Evolutionary conservation across 2,113 vertebrate genomes (phyloP).

Genomic region (Anser cygnoides): DNA sequence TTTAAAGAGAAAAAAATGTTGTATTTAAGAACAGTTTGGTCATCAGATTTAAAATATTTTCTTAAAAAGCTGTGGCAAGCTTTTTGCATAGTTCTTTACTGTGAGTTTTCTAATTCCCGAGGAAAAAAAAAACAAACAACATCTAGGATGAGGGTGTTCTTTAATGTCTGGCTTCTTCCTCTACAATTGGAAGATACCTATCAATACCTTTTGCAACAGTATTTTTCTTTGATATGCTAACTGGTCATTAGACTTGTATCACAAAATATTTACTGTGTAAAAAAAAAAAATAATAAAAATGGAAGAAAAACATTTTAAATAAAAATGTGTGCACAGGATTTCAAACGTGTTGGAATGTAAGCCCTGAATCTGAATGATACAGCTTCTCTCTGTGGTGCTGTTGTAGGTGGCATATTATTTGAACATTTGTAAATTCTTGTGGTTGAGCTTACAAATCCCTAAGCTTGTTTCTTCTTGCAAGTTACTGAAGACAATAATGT

Average conservation of each 20-base stretch:
- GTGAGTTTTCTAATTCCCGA: background rate
- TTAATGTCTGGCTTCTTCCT: background rate
- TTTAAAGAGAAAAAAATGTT: background rate
- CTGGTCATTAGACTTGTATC: background rate
- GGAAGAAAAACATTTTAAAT: background rate
- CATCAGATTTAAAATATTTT: background rate
- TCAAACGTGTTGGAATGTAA: background rate
- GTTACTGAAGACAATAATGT: background rate
- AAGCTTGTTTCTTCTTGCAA: background rate
- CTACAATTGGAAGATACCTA: background rate
- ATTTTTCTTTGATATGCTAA: constrained; percentile 1
- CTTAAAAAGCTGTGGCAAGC: background rate
- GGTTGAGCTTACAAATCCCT: background rate
- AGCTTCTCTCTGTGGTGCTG: background rate
- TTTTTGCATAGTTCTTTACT: background rate
- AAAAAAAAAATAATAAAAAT: too few relatives aligned
- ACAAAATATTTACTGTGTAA: background rate
- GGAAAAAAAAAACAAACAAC: background rate
- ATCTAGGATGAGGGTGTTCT: background rate
- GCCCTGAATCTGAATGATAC: background rate
- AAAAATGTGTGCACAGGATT: background rate
- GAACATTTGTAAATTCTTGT: background rate
- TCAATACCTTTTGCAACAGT: background rate
- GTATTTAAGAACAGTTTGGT: background rate
- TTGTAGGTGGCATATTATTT: background rate